phyloP scores from a whole-genome alignment of 2,113 vertebrate species.

The Lophius piscatorius region DNA sequence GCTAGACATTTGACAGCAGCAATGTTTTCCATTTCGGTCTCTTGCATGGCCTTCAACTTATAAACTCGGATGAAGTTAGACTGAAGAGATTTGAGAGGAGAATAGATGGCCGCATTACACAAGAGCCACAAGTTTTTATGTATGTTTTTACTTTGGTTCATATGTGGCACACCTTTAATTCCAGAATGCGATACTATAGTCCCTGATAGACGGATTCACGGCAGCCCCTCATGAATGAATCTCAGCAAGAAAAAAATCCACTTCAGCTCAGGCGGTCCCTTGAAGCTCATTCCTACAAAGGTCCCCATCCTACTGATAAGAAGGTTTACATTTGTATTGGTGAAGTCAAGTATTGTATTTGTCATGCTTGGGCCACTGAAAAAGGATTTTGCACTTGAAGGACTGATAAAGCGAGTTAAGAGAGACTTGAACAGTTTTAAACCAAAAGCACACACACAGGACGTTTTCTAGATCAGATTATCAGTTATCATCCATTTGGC shows the following conservation, averaged over 20 bases:
- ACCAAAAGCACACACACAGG: no score
- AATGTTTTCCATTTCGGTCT: slow-evolving; percentile 62
- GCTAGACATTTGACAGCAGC: slow-evolving; percentile 45
- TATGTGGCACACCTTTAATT: slow-evolving; percentile 48
- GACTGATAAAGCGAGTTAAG: slow-evolving; percentile 67
- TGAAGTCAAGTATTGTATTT: slow-evolving; percentile 75
- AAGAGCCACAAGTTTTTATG: slow-evolving; percentile 24
- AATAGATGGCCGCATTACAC: not conserved
- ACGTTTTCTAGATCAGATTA: no score
- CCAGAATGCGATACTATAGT: slow-evolving; percentile 35
- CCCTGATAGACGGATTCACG: slow-evolving; percentile 57
- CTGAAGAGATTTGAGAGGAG: slow-evolving; percentile 14
- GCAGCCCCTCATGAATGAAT: no score
- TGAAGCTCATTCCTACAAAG: slow-evolving; percentile 70
- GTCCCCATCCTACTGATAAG: slow-evolving; percentile 68
- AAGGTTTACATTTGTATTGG: slow-evolving; percentile 75
- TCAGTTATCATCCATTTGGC: no score
- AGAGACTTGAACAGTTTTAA: slow-evolving; percentile 52
- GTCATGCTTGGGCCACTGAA: slow-evolving; percentile 59
- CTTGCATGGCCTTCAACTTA: slow-evolving; percentile 33
- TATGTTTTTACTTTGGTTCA: slow-evolving; percentile 19
- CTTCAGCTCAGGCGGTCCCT: slow-evolving; percentile 58
- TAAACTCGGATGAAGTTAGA: slow-evolving; percentile 35
- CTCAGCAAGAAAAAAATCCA: slow-evolving; percentile 68
- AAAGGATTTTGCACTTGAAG: slow-evolving; percentile 75